Percentiles rank a stretch among this genome's conserved stretches.
These are phyloP conservation scores for Stegastes partitus DNA, from an alignment of 2,113 vertebrate genomes.

Conservation along the genomic window DNA sequence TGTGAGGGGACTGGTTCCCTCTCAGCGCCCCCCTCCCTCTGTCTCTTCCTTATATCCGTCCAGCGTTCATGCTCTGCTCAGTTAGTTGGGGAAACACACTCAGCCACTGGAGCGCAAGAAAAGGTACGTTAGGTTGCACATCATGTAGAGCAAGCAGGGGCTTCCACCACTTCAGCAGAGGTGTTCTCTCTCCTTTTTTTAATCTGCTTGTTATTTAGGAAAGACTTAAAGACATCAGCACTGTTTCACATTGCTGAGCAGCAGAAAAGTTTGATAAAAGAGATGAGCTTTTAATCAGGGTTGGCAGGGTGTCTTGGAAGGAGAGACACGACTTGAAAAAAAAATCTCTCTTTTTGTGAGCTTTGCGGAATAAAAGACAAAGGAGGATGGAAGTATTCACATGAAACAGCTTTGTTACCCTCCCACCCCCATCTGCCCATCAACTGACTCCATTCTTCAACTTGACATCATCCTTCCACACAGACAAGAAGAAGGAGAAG, in stretches of 20 bases:
- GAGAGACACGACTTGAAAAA: slow-evolving; percentile 32
- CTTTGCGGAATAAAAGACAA: slow-evolving; percentile 59
- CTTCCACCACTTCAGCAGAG: slow-evolving; percentile 43
- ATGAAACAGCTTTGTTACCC: slow-evolving; percentile 68
- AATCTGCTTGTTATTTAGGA: slow-evolving; percentile 26
- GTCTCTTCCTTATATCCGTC: slow-evolving; percentile 27
- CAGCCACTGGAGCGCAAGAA: slow-evolving; percentile 42
- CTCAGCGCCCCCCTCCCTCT: slow-evolving; percentile 35
- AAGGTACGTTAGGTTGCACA: slow-evolving; percentile 56
- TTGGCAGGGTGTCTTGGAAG: slow-evolving; percentile 29
- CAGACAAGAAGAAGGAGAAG: slow-evolving; percentile 58
- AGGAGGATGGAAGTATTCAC: slow-evolving; percentile 52
- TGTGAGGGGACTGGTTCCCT: slow-evolving; percentile 65
- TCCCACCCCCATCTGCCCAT: slow-evolving; percentile 68
- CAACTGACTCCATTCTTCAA: slow-evolving; percentile 73
- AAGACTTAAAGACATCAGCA: slow-evolving; percentile 40
- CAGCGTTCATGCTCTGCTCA: slow-evolving; percentile 57
- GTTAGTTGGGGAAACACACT: slow-evolving; percentile 55
- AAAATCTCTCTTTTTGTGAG: slow-evolving; percentile 20
- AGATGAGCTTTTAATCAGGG: slow-evolving; percentile 44
- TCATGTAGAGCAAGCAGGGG: slow-evolving; percentile 47
- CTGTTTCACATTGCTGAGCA: slow-evolving; percentile 22
- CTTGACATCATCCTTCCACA: slow-evolving; percentile 72
- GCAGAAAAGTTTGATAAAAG: slow-evolving; percentile 64
- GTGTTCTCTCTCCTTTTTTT: slow-evolving; percentile 24